Evolutionary conservation across 1,140 invertebrate genomes (phyloP), one percentile per base, ranked within the genome.

Genomic region (Bursaphelenchus mucronatus): DNA sequence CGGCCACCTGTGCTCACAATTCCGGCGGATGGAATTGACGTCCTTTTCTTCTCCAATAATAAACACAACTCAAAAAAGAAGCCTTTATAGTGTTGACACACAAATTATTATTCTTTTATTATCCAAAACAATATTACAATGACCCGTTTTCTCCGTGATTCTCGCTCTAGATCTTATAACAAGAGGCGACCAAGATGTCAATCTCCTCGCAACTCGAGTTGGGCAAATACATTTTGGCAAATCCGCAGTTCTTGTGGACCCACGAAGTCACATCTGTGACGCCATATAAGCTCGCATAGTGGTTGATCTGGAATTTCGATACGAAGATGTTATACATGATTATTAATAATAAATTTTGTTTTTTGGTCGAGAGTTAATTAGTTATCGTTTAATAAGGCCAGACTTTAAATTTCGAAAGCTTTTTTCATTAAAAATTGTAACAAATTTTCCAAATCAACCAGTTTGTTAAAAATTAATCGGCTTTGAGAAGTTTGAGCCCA

Each of bases 211-310:
- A 78, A 64, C 68, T 78, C 3, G 76, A 76, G 50, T 57, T 73
- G n/a, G 76, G 76, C 50, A 78, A 51, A 52, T 80, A 78, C 68
- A 77, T 77, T 66, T 78, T 78, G 13, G 77, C 76, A 51, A 78
- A 78, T 8, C 63, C 49, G 52, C 72, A 74, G 49, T 73, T 74
- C 46, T 63, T 67, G 17, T 59, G 54, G 1, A 74, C 71, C 61
- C 61, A 63, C 8, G 46, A 61, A 11, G 11, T 57, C 6, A 77
- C 75, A 55, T 79, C 76, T 10, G 46, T 49, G 11, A 79, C 76
- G 17, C 67, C 69, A 59, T 77, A 77, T 45, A 71, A 67, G 17
- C 47, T 59, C 9, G 75, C 70, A 54, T 78, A 78, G 19, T 68
- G 67, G 56, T 70, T 69, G 56, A 77, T 67, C 76, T 76, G 54